Evolutionary conservation across 2,113 vertebrate genomes (phyloP), one percentile per base, ranked within the genome.

Genomic region (Cryptomyrus ogoouensis): DNA sequence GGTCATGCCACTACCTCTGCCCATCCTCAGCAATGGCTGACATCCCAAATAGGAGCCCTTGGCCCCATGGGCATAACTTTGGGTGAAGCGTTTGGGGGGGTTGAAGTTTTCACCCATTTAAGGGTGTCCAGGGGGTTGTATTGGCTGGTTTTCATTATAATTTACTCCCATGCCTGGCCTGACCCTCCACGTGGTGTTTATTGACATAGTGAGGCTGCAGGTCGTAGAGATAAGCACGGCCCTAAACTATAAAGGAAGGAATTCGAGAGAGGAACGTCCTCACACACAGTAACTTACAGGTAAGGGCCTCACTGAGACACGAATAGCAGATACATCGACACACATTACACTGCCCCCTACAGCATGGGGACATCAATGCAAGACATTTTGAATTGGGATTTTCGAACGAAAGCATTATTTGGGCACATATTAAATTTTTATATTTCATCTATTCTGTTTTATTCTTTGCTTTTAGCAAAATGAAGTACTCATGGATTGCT

Each of bases 181-280:
- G 93, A 96, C 95, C 95, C 92, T 96, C 96, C 96, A 97, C 96
- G 96, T 97, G 94, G 95, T 97, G 92, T 95, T 93, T 97, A 90
- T 96, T 96, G 95, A 96, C 96, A 95, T 89, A 96, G 94, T 92
- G 94, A 94, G 94, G 91, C 93, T 94, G 94, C 92, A 93, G 93
- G 88, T 91, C 91, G 83, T 91, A 92, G 24, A 53, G 96, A 97
- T 97, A 97, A 97, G 93, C 87, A 9, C 89, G 0, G 27, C 44
- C 92, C 49, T 52, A 52, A n/a, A 35, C 94, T 96, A 94, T 96
- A 96, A 95, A 96, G 94, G 93, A 90, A 90, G 90, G 91, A 91
- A 35, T 27, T 91, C 1, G 92, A 89, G 74, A 92, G 92, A 93
- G 91, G 90, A 90, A 92, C 91, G 83, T 47, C 46, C 88, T 31